Conservation (phyloP, 1,140 invertebrate species). For the Sycophaga agraensis region DNA sequence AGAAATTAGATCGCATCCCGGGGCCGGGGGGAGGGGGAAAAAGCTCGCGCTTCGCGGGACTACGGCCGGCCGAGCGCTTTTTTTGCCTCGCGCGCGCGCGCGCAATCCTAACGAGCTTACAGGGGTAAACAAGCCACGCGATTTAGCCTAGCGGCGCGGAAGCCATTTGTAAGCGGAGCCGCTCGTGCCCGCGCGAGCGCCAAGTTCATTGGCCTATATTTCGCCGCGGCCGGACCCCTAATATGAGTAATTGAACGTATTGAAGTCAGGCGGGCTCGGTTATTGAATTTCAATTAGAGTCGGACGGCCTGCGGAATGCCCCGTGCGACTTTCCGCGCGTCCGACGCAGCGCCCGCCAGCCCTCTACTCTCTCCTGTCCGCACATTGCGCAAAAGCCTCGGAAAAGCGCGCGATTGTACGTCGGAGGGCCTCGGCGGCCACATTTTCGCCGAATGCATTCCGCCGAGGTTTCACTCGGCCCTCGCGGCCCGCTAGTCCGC, state of each 20-base stretch:
- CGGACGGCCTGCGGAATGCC: too few species aligned
- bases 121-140: constrained; percentile 26
- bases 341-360: not conserved
- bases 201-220: constrained; percentile 31
- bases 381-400: too few species aligned
- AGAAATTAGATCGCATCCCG: too few species aligned
- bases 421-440: too few species aligned
- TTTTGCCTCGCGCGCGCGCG: not conserved
- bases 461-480: too few species aligned
- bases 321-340: not conserved
- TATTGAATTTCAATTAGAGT: constrained; percentile 26
- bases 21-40: too few species aligned
- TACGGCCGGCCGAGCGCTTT: not conserved
- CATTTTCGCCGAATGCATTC: too few species aligned
- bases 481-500: too few species aligned
- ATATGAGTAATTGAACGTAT: constrained; percentile 7
- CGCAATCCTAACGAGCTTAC: constrained; percentile 19
- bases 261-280: not conserved
- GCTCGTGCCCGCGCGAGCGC: constrained; percentile 5
- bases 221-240: not conserved
- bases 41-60: too few species aligned
- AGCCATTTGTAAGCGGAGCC: constrained; percentile 29
- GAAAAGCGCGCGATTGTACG: too few species aligned
- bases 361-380: not conserved
- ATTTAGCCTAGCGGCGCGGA: constrained; percentile 25